phyloP scores from a whole-genome alignment of 2,888 invertebrate genomes.

The Acronicta psi region DNA sequence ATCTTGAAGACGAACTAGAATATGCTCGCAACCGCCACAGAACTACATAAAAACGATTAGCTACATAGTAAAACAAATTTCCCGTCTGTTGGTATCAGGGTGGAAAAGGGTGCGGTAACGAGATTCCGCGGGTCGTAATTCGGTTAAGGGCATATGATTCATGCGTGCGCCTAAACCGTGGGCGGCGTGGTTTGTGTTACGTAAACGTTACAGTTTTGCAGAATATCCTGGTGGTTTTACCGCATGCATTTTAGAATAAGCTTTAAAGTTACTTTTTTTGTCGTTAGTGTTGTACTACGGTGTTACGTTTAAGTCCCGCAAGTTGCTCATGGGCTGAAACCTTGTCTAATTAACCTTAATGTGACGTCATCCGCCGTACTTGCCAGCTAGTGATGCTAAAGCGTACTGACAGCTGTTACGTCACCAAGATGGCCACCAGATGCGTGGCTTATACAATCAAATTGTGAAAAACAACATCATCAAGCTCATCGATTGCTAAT shows the following conservation, averaged over 20 bases:
- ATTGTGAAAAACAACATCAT: no score
- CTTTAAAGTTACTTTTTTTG: no score
- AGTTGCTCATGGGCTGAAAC: no score
- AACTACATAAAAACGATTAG: slow-evolving; percentile 68
- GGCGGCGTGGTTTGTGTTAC: slow-evolving; percentile 50
- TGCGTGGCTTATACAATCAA: no score
- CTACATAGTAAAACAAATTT: slow-evolving; percentile 60
- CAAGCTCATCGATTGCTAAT: no score
- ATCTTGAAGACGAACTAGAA: slow-evolving; percentile 25
- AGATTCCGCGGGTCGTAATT: slow-evolving; percentile 82
- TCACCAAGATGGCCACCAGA: no score
- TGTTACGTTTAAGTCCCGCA: no score
- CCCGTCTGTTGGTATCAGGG: slow-evolving; percentile 75
- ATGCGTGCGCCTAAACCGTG: slow-evolving; percentile 66
- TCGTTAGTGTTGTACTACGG: no score
- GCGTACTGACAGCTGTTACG: no score
- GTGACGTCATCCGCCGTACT: no score
- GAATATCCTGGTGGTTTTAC: slow-evolving; percentile 24
- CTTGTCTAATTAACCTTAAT: no score
- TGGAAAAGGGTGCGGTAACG: slow-evolving; percentile 84
- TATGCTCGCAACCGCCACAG: slow-evolving; percentile 29
- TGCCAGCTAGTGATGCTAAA: no score
- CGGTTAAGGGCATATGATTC: slow-evolving; percentile 83
- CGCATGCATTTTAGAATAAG: not conserved
- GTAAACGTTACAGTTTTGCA: slow-evolving; percentile 7